Conservation (phyloP, 1,140 invertebrate genomes). For the Trichonephila inaurata region DNA sequence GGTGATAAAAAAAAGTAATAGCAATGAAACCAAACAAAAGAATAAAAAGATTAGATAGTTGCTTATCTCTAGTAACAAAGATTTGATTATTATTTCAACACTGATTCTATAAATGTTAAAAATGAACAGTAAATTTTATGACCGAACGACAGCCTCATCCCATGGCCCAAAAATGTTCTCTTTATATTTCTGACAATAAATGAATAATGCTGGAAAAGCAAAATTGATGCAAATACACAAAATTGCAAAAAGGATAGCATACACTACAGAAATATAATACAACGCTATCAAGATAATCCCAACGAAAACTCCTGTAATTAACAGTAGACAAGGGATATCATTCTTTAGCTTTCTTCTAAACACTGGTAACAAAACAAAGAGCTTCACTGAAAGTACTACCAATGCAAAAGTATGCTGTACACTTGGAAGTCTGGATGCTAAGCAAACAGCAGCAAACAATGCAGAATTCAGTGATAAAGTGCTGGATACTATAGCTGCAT, state of each 20-base stretch:
- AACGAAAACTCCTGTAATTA: slow-evolving; percentile 52
- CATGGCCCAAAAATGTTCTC: slow-evolving; percentile 82
- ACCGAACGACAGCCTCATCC: slow-evolving; percentile 67
- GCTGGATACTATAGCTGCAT: slow-evolving; percentile 86
- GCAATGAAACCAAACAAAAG: too few relatives aligned
- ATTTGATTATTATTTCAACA: neutral
- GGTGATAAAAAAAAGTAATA: too few relatives aligned
- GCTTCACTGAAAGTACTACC: slow-evolving; percentile 90
- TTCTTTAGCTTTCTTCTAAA: slow-evolving; percentile 84
- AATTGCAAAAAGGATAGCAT: slow-evolving; percentile 81
- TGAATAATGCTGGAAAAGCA: slow-evolving; percentile 89
- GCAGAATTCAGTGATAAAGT: slow-evolving; percentile 93
- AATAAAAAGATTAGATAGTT: too few relatives aligned
- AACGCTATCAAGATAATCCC: neutral
- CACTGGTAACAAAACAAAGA: slow-evolving; percentile 94
- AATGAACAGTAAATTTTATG: neutral
- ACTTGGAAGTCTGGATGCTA: slow-evolving; percentile 93
- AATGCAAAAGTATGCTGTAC: slow-evolving; percentile 93
- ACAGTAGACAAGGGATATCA: slow-evolving; percentile 2
- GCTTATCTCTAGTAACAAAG: too few relatives aligned
- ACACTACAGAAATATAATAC: slow-evolving; percentile 35
- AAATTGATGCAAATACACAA: slow-evolving; percentile 82
- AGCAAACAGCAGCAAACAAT: slow-evolving; percentile 95
- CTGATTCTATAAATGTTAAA: neutral
- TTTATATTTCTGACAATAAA: slow-evolving; percentile 91